Evolutionary conservation across 2,888 invertebrate species (phyloP), one percentile per base, ranked within the genome.

Genomic region (Drosophila stalkeri): DNA sequence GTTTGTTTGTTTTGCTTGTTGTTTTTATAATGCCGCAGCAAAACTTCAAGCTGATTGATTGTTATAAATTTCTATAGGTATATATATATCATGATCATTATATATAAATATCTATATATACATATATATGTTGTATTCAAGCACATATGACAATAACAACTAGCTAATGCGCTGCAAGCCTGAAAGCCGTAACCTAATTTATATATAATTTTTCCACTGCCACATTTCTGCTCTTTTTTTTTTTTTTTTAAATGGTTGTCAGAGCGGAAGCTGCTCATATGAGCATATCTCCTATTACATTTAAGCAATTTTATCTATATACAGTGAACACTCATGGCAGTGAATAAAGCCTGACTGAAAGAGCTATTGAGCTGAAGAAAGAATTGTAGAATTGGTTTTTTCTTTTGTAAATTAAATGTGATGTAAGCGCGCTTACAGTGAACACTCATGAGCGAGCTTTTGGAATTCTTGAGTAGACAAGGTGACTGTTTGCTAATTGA

Each of bases 221-320:
- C 76, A 77, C 47, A 54, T 69, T 82, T 64, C 47, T 59, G 54
- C 27, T 27, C 43, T 35, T 31, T 31, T 16, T n/a, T 49, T 49
- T 7, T 35, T 52, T 18, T 20, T 54, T 54, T 69, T 73, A 79
- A 81, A 77, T 57, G 77, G 7, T 31, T 51, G 20, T 46, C 63
- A 57, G 68, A 80, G 79, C 86, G 85, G 85, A 86, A 85, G 85
- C 85, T 86, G 85, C 85, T 86, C 85, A 86, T 82, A 85, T 71
- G 59, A 77, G 85, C 85, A 86, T 86, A 82, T 86, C 85, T 86
- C 85, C 85, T 66, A 66, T 74, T 66, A 57, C 71, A 57, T 64
- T 71, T 68, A 70, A 67, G 35, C 43, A 37, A 20, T 46, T 35
- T 59, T 64, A 63, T 47, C 44, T 57, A 23, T 20, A 9, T 23